A percentile compares a stretch with the other conserved stretches of the same genome.
phyloP scores from a whole-genome alignment of 2,113 vertebrate species.

The Phylloscopus trochiloides region DNA sequence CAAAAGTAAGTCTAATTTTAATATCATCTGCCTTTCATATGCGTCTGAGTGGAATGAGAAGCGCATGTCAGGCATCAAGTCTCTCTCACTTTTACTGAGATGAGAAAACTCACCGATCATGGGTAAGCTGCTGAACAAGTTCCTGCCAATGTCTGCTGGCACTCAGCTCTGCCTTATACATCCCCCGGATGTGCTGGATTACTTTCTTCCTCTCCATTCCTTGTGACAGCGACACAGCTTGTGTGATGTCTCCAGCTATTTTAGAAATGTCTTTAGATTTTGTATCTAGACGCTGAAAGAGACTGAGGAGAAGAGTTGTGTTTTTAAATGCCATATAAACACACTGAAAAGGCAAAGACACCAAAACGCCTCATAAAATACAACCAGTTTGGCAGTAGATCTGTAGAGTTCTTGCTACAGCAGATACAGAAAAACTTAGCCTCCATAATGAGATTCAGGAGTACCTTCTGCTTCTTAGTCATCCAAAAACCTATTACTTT shows the following conservation, averaged over 20 bases:
- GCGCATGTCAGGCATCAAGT: not conserved
- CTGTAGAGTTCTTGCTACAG: not conserved
- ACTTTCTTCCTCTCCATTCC: conserved; percentile 97
- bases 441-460: not conserved
- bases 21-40: not conserved
- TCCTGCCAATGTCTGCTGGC: conserved; percentile 97
- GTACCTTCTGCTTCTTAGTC: not conserved
- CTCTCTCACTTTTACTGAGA: not conserved
- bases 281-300: conserved; percentile 91
- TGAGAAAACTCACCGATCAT: conserved; percentile 82
- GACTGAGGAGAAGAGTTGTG: conserved; percentile 68
- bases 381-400: not conserved
- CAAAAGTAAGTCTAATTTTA: not conserved
- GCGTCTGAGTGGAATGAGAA: not conserved
- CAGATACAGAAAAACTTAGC: not conserved
- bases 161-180: conserved; percentile 93
- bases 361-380: not conserved
- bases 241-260: conserved; percentile 95
- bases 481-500: not conserved
- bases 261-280: conserved; percentile 97
- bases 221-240: conserved; percentile 92
- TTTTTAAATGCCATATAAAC: not conserved
- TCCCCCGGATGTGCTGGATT: conserved; percentile 93
- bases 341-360: not conserved
- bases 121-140: conserved; percentile 92